phyloP scores from a whole-genome alignment of 2,888 invertebrate genomes.

The Hofmannophila pseudospretella region DNA sequence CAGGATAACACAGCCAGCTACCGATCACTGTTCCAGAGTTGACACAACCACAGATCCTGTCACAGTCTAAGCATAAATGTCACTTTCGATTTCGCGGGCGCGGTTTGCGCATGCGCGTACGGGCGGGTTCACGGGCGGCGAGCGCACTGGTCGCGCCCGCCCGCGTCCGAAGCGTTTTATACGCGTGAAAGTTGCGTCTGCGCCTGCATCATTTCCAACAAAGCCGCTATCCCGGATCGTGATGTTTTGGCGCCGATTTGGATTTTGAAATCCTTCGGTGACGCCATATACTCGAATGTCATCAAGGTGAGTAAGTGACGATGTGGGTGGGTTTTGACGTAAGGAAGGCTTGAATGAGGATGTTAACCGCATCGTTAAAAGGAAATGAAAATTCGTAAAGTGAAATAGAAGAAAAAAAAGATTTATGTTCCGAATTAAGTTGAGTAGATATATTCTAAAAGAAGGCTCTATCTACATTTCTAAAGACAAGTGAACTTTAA shows the following conservation, averaged over 20 bases:
- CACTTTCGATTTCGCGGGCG: conserved; percentile 67
- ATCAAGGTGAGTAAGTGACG: conserved; percentile 19
- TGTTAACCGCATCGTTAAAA: background rate
- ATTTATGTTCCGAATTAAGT: no score
- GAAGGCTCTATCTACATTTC: no score
- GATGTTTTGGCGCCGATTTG: conserved; percentile 40
- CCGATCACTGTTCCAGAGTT: conserved; percentile 70
- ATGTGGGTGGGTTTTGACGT: conserved; percentile 16
- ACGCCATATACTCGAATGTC: conserved; percentile 49
- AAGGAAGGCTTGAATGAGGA: conserved; percentile 1
- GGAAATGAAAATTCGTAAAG: background rate
- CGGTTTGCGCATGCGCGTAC: conserved; percentile 25
- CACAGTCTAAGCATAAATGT: conserved; percentile 49
- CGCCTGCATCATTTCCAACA: conserved; percentile 39
- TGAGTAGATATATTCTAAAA: no score
- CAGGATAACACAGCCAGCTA: conserved; percentile 70
- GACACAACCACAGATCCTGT: conserved; percentile 57
- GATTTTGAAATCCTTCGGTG: conserved; percentile 65
- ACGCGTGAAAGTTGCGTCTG: conserved; percentile 69
- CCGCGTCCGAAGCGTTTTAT: conserved; percentile 56
- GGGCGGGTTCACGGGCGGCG: conserved; percentile 33
- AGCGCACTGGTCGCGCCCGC: conserved; percentile 68
- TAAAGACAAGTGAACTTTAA: no score
- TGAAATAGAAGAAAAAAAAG: no score
- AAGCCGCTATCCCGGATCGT: conserved; percentile 63